Conservation (phyloP, 2,888 invertebrate species). For the Hirtodrosophila histrioides region DNA sequence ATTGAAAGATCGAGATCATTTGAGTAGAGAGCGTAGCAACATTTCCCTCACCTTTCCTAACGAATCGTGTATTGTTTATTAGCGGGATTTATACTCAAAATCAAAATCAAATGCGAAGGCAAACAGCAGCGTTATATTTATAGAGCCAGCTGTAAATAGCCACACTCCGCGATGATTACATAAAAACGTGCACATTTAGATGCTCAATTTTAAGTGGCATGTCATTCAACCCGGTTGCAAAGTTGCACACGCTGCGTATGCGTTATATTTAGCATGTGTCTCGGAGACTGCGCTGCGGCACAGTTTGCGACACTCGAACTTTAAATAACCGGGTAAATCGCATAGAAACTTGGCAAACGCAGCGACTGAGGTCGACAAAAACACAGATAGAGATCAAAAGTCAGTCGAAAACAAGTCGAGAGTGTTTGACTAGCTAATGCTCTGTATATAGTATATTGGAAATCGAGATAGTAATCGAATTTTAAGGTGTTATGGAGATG, state of each 20-base stretch:
- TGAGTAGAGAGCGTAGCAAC: background rate
- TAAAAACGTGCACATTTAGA: background rate
- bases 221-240: slow-evolving; percentile 25
- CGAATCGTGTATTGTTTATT: slow-evolving; percentile 46
- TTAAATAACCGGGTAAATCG: background rate
- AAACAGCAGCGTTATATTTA: background rate
- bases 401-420: background rate
- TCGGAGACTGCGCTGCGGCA: too few relatives aligned
- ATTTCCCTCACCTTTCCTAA: slow-evolving; percentile 23
- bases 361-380: background rate
- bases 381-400: slow-evolving; percentile 4
- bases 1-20: too few relatives aligned
- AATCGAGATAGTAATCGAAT: too few relatives aligned
- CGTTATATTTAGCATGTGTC: slow-evolving; percentile 46
- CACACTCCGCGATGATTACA: slow-evolving; percentile 22
- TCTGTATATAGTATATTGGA: too few relatives aligned
- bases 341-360: slow-evolving; percentile 37
- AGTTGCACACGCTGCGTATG: slow-evolving; percentile 21
- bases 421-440: too few relatives aligned
- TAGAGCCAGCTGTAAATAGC: background rate
- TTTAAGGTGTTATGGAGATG: too few relatives aligned
- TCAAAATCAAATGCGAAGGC: slow-evolving; percentile 9
- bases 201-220: too few relatives aligned
- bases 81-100: slow-evolving; percentile 25
- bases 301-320: too few relatives aligned